These are phyloP conservation scores for Argyrosomus regius DNA, from an alignment of 2,797 vertebrate species.

Conservation along the genomic window DNA sequence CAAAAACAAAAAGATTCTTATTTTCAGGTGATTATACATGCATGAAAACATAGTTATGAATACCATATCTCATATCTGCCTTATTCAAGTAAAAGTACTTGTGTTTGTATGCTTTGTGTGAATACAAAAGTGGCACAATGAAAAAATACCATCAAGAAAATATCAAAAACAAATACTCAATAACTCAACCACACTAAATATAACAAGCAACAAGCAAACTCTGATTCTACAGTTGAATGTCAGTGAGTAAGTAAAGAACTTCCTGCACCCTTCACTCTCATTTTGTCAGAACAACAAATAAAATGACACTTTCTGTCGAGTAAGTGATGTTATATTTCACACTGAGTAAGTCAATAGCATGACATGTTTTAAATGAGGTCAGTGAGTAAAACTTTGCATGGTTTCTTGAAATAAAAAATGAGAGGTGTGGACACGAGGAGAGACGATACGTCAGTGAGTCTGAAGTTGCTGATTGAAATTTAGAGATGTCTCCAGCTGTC, in stretches of 20 bases:
- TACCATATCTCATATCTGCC: too few species aligned
- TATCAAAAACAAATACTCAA: background rate
- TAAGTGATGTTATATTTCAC: background rate
- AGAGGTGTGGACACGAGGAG: background rate
- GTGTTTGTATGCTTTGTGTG: background rate
- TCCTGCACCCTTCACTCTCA: background rate
- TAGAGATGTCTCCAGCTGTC: slow-evolving; percentile 3
- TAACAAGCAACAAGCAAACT: background rate
- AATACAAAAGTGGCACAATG: background rate
- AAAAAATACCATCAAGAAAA: background rate
- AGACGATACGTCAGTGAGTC: background rate
- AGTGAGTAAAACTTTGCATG: background rate
- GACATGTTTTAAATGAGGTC: background rate
- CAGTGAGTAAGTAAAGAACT: background rate
- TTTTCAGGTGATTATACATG: too few species aligned
- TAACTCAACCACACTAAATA: background rate
- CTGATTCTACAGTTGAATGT: background rate
- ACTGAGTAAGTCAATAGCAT: background rate
- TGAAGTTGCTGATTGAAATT: background rate
- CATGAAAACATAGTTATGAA: too few species aligned
- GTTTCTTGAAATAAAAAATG: background rate
- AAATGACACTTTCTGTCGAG: background rate
- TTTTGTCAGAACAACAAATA: slow-evolving; percentile 2
- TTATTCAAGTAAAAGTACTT: background rate
- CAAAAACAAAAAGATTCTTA: too few species aligned